These are phyloP conservation scores for human DNA, from an alignment of 2,113 vertebrate species.

Conservation along the genomic window DNA sequence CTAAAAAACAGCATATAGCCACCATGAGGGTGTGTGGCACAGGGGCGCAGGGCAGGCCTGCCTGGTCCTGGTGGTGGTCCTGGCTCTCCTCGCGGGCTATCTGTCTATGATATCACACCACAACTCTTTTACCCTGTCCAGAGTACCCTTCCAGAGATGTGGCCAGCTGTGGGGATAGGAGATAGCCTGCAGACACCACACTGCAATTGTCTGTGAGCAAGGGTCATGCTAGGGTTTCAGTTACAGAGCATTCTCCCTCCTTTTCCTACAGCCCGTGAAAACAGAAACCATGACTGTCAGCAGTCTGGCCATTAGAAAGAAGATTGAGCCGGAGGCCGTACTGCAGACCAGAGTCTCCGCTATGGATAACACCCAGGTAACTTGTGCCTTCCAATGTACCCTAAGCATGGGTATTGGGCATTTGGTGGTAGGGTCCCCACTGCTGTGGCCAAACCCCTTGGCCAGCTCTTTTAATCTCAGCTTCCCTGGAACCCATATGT, in stretches of 20 bases:
- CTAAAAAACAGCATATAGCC: background rate
- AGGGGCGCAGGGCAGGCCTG: background rate
- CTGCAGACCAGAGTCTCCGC: constrained; percentile 67
- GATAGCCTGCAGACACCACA: background rate
- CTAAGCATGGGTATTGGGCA: background rate
- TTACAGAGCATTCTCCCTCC: background rate
- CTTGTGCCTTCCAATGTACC: fast-evolving
- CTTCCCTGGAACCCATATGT: background rate
- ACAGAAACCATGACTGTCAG: constrained; percentile 51
- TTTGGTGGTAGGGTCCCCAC: background rate
- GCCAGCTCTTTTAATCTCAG: background rate
- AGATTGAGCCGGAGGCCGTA: constrained; percentile 77
- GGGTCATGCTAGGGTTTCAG: background rate
- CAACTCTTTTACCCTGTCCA: background rate
- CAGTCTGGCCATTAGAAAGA: constrained; percentile 78
- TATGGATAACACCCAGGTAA: constrained; percentile 78
- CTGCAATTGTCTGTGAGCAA: background rate
- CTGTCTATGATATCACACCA: background rate
- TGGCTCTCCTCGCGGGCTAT: background rate
- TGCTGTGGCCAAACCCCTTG: background rate
- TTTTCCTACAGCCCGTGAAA: constrained; percentile 71
- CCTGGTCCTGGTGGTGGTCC: background rate
- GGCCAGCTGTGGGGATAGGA: background rate
- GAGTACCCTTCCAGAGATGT: background rate
- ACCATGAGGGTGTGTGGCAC: background rate